phyloP scores from a whole-genome alignment of 2,113 vertebrate species.

The Oreochromis aureus region DNA sequence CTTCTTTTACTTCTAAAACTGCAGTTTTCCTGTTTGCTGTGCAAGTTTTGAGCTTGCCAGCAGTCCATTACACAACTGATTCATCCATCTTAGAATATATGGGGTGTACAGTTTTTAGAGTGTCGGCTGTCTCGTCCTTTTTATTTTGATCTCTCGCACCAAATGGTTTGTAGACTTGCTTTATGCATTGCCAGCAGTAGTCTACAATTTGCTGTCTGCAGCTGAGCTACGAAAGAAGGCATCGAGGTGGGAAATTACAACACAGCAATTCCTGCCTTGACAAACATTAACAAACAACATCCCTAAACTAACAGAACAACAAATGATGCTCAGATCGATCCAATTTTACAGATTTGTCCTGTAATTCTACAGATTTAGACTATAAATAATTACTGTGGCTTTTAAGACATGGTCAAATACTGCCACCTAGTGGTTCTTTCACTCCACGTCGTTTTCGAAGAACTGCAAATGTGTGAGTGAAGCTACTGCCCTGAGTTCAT shows the following conservation, averaged over 20 bases:
- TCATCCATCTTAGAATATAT: not conserved
- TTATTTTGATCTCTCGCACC: slow-evolving; percentile 15
- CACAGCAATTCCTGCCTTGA: slow-evolving; percentile 18
- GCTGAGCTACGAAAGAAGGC: slow-evolving; percentile 7
- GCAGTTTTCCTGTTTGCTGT: slow-evolving; percentile 33
- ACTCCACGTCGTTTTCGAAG: not conserved
- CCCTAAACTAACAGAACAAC: slow-evolving; percentile 28
- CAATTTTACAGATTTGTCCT: slow-evolving; percentile 39
- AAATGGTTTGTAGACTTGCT: slow-evolving; percentile 22
- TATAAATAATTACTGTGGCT: not conserved
- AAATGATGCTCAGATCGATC: slow-evolving; percentile 39
- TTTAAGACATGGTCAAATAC: slow-evolving; percentile 51
- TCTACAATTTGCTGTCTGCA: slow-evolving; percentile 14
- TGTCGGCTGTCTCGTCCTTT: slow-evolving; percentile 9
- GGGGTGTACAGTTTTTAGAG: not conserved
- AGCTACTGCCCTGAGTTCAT: not conserved
- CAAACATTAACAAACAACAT: slow-evolving; percentile 49
- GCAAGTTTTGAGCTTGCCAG: slow-evolving; percentile 4
- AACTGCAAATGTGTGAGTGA: not conserved
- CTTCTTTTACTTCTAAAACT: slow-evolving; percentile 11
- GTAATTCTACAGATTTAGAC: slow-evolving; percentile 27
- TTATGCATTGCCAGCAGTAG: not conserved
- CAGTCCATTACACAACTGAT: slow-evolving; percentile 1
- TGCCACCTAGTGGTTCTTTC: slow-evolving; percentile 66
- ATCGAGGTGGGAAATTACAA: slow-evolving; percentile 44